Evolutionary conservation across 2,797 vertebrate species (phyloP), one percentile per base, ranked within the genome.

Genomic region (Acipenser oxyrinchus): DNA sequence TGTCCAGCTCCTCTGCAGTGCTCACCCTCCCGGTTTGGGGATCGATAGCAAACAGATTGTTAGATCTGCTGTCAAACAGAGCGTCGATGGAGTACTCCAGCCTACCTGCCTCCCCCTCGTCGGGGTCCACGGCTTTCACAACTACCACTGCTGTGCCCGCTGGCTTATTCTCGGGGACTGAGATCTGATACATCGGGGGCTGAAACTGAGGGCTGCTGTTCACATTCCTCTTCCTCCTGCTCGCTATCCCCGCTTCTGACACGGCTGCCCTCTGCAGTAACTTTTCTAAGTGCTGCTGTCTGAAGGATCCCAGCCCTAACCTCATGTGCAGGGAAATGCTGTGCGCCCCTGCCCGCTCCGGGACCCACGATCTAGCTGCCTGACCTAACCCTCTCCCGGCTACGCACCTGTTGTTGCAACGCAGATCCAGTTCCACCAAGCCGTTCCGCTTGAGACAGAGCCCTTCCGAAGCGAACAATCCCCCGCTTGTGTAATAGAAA

Each of bases 51-150:
- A 97, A 98, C 63, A 95, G 90, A 13, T 88, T 87, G 62, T 93
- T 91, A 1, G 96, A 99, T 48, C 96, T 91, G 76, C 95, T 99
- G 76, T 99, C 95, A 0, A 98, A 97, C 10, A 98, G 90, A 6
- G 96, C 95, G 10, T 95, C 93, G 77, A 97, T 91, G 48, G 92
- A 78, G 64, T 97, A 99, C 75, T 83, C 91, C 72, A 98, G 81
- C 63, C 78, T 75, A 1, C 96, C 96, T 0, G 92, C 90, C 23
- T 96, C 93, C 0, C 95, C 95, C 63, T 92, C 86, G 2, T 97
- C 95, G 0, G 83, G 85, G 73, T 97, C 95, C 10, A 87, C 76
- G 0, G 95, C 96, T 59, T 85, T 89, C 66, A 99, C 73, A 68
- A 83, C 75, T 1, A 92, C 88, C 61, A 96, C 95, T 0, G 81